Evolutionary conservation across 2,113 vertebrate species (phyloP), one percentile per base, ranked within the genome.

Genomic region (Phocoena sinus): DNA sequence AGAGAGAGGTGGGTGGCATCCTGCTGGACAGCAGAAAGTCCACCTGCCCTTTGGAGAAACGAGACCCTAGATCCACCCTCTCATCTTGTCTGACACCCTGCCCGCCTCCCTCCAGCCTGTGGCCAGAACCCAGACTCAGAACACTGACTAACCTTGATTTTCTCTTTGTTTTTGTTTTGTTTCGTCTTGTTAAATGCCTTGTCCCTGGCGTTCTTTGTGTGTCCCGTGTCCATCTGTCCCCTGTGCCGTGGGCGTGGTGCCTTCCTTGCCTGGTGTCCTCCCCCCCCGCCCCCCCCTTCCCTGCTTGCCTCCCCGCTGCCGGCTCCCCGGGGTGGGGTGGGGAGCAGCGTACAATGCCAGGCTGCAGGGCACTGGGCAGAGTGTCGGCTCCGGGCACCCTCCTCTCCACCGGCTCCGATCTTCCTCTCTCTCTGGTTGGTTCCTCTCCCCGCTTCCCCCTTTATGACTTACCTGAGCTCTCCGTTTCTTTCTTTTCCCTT

Each of bases 271-370:
- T 56, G 88, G 70, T 95, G 94, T 76, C 33, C 38, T 89, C 84
- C 88, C 62, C 41, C 33, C 74, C 94, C 84, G 60, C 5, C 44
- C 9, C 8, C 60, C 36, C 36, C 36, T 36, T 95, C 98, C 96
- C 97, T 97, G 98, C 96, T 94, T 76, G 98, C 98, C 96, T 98
- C 84, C 81, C 50, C n/a, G 97, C 97, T 98, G 99, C 97, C 94
- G 87, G 99, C 98, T 98, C 98, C 97, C 91, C 85, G 96, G 10
- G 96, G 98, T 87, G 65, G 56, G 93, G 9, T 10, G 83, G 76
- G 63, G 98, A 95, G 96, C 99, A 99, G 99, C 99, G 3, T 99
- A 99, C 99, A 99, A 99, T 38, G 99, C 99, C 98, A 99, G 98
- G 95, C 99, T 99, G 98, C 99, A 98, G 98, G 98, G 98, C 97